Conservation (phyloP, 2,888 invertebrate species). For the Eristalinus aeneus region DNA sequence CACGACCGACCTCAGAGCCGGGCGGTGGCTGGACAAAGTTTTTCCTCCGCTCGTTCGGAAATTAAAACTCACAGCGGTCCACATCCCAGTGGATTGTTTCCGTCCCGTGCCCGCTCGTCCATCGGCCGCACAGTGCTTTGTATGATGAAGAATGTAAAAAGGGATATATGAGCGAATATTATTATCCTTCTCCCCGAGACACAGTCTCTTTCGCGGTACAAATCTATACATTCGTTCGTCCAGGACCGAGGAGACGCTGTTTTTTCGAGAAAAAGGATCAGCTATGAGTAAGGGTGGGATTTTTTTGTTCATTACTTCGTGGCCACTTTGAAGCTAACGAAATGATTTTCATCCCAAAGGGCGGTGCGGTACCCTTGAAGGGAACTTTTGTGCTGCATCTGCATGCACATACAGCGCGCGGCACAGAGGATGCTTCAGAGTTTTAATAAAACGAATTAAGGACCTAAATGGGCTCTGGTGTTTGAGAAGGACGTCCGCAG, state of each 20-base stretch:
- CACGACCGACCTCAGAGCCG: constrained; percentile 9
- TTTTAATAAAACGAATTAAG: constrained; percentile 53
- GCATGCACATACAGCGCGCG: background rate
- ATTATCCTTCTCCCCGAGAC: background rate
- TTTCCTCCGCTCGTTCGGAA: constrained; percentile 58
- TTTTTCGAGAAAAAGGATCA: constrained; percentile 19
- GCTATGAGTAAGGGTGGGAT: constrained; percentile 27
- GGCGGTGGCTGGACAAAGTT: constrained; percentile 57
- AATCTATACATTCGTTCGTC: constrained; percentile 20
- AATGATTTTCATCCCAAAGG: constrained; percentile 50
- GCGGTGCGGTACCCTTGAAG: background rate
- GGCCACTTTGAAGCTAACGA: constrained; percentile 61
- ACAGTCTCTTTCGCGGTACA: constrained; percentile 31
- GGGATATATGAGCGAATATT: constrained; percentile 62
- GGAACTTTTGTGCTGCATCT: constrained; percentile 2
- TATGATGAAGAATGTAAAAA: constrained; percentile 61
- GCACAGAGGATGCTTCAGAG: constrained; percentile 4
- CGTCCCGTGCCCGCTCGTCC: background rate
- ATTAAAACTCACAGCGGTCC: constrained; percentile 67
- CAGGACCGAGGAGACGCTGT: background rate
- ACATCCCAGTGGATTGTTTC: constrained; percentile 7
- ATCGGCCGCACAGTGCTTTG: constrained; percentile 19
- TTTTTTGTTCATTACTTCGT: constrained; percentile 47
- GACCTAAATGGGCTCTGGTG: constrained; percentile 7
- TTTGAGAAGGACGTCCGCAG: background rate